Base-by-base conservation (phyloP, 2,113 vertebrate genomes). In the Serilophus lunatus region DNA sequence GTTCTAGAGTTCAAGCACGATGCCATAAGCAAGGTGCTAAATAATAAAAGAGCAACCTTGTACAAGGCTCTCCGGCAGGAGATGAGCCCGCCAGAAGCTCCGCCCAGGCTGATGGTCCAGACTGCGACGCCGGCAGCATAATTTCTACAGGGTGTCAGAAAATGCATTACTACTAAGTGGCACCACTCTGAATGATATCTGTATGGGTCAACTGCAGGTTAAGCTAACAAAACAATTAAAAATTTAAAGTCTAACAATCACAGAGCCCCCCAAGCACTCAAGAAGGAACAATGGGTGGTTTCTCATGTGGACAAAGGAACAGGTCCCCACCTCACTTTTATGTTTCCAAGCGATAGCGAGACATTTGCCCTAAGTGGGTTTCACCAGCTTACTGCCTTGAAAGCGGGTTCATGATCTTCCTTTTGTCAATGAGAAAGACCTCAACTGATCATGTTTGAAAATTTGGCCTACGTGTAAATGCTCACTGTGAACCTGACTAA, bases 181-280 rank as follows among this genome's bases (percentile, higher is more conserved):
- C 88, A 79, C 16, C 79, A 63, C 84, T 97, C 94, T 89, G 94
- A 96, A 97, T 96, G 92, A 97, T 97, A 97, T 97, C 90, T 77
- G 94, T 86, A 97, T 69, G 96, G 98, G 97, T 98, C 98, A 98
- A 68, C 96, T 96, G 97, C 96, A 98, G 98, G 97, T 97, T 98
- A 97, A 97, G 94, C 95, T 97, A 98, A 98, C 85, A 96, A 95
- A 98, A 97, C 91, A 97, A 98, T 97, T 96, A 98, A 98, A 98
- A 97, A 97, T 97, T 97, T 96, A 98, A 92, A 97, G 96, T 91
- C 82, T 74, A 97, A 93, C 91, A 89, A 96, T 95, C 31, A 14
- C 90, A 92, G 93, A 96, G 93, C 86, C 85, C 93, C 91, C 86
- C 15, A 31, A 90, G 93, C 84, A 94, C 94, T 96, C 53, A 18